phyloP scores from a whole-genome alignment of 2,113 vertebrate species.

The Tiliqua scincoides region DNA sequence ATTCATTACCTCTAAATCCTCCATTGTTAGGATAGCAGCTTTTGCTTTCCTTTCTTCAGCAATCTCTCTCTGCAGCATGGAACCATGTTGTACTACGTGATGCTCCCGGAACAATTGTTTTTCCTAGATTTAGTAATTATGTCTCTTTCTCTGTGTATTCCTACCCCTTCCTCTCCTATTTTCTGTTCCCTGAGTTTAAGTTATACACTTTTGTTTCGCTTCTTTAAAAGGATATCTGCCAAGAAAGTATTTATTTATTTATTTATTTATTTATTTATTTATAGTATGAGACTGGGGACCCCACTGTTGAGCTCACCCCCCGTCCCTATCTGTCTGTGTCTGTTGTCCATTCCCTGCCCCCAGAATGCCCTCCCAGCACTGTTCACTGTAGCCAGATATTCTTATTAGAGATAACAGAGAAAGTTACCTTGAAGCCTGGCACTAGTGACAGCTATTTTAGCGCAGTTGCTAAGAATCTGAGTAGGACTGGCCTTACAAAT shows the following conservation, averaged over 20 bases:
- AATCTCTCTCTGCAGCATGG: neutral
- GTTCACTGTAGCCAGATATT: too few species aligned
- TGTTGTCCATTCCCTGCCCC: too few species aligned
- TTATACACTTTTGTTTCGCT: constrained; percentile 9
- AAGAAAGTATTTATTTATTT: too few species aligned
- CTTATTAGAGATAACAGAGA: too few species aligned
- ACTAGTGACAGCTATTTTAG: too few species aligned
- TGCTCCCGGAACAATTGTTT: neutral
- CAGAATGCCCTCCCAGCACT: too few species aligned
- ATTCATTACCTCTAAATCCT: neutral
- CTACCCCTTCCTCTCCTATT: neutral
- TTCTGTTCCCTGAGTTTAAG: neutral
- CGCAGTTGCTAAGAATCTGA: too few species aligned
- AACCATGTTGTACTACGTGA: neutral
- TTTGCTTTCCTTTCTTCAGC: constrained; percentile 12
- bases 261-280: too few species aligned
- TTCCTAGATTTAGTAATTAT: neutral
- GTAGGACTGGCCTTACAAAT: neutral
- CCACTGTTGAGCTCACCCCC: too few species aligned
- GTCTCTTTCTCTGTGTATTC: neutral
- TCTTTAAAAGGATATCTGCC: constrained; percentile 16
- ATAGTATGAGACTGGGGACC: too few species aligned
- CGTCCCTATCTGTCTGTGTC: too few species aligned
- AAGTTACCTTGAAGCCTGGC: too few species aligned
- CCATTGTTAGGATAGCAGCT: neutral